A percentile compares a stretch with the other conserved stretches of the same genome.
Evolutionary conservation across 2,113 vertebrate species (phyloP).

Genomic region (Protobothrops mucrosquamatus): DNA sequence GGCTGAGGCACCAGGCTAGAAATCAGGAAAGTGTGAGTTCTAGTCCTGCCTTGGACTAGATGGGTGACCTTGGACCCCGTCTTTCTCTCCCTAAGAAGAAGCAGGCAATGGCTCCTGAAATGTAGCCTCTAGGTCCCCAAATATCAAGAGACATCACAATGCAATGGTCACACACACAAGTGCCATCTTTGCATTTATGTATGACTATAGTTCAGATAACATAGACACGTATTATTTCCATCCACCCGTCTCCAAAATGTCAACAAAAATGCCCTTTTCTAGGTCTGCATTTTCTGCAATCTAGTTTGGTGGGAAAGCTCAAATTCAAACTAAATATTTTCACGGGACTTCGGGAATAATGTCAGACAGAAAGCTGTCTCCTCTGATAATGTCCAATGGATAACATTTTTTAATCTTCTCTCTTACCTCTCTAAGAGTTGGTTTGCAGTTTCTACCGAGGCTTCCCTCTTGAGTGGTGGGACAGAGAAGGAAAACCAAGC

Average conservation of each 20-base stretch:
- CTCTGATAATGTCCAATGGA: not conserved
- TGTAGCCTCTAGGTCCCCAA: not conserved
- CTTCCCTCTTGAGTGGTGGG: not conserved
- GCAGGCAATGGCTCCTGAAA: no score
- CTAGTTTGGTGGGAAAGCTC: not conserved
- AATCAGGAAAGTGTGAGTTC: no score
- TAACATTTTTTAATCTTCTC: not conserved
- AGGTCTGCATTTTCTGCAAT: not conserved
- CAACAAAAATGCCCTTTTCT: not conserved
- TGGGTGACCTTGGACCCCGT: no score
- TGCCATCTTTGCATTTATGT: not conserved
- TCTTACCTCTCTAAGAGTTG: not conserved
- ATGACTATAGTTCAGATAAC: not conserved
- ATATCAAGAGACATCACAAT: no score
- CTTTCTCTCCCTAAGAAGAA: no score
- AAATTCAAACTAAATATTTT: not conserved
- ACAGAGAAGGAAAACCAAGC: not conserved
- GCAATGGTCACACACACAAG: not conserved
- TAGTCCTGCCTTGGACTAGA: no score
- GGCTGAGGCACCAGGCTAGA: no score
- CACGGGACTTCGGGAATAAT: not conserved
- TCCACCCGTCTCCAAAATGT: not conserved
- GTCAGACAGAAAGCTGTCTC: not conserved
- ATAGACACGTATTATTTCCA: not conserved
- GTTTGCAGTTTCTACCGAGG: not conserved